Evolutionary conservation across 2,888 invertebrate genomes (phyloP).

Genomic region (Napeogenes inachia): DNA sequence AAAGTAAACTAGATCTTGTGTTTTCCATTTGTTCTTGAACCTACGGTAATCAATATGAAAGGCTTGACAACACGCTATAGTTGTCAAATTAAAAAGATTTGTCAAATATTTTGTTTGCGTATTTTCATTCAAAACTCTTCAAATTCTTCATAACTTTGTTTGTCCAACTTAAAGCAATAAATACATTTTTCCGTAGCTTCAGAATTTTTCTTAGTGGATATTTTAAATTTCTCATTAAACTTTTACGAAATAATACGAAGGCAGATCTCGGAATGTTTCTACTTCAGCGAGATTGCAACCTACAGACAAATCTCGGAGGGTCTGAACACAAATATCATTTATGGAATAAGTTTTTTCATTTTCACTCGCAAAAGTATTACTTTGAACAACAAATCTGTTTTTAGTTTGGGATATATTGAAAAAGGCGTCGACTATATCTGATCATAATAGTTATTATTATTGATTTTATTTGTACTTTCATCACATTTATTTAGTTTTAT

Average conservation of each 20-base stretch:
- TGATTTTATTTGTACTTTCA: too few species aligned
- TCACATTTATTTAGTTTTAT: too few species aligned
- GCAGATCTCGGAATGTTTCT: neutral
- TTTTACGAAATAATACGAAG: neutral
- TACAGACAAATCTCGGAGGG: constrained; percentile 11
- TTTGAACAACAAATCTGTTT: constrained; percentile 4
- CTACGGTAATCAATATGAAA: too few species aligned
- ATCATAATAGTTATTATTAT: too few species aligned
- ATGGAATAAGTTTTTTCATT: constrained; percentile 25
- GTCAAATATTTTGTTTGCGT: too few species aligned
- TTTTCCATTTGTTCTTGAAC: too few species aligned
- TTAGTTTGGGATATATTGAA: constrained; percentile 3
- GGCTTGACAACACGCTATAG: too few species aligned
- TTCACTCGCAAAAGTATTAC: constrained; percentile 1
- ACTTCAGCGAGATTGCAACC: constrained; percentile 1
- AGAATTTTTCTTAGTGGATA: neutral
- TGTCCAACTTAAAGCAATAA: neutral
- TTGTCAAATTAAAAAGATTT: too few species aligned
- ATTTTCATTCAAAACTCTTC: too few species aligned
- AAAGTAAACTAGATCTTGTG: constrained; percentile 6
- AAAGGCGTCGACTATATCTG: too few species aligned
- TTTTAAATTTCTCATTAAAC: constrained; percentile 4
- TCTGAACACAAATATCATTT: constrained; percentile 21
- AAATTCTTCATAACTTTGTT: too few species aligned
- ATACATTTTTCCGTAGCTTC: neutral